Conservation (phyloP, 1,140 invertebrate species). For the Vanessa atalanta region DNA sequence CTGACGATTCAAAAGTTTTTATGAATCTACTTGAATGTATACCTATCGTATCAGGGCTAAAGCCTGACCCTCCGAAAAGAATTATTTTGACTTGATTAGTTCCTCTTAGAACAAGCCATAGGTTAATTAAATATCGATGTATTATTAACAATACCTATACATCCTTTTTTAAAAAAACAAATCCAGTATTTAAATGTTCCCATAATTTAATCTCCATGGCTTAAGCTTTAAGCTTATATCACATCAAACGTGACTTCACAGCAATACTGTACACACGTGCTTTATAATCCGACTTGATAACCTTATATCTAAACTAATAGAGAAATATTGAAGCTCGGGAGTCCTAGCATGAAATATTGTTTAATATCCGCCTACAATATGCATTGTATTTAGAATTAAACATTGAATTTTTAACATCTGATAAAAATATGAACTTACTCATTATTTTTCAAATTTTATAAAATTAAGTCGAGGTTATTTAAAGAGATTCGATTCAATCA, state of each 20-base stretch:
- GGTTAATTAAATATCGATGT: background rate
- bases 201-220: slow-evolving; percentile 23
- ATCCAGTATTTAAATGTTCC: background rate
- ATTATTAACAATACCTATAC: background rate
- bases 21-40: too few species aligned
- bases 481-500: background rate
- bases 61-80: too few species aligned
- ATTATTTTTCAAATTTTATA: background rate
- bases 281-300: slow-evolving; percentile 29
- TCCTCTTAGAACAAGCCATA: too few species aligned
- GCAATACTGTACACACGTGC: slow-evolving; percentile 32
- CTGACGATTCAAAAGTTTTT: too few species aligned
- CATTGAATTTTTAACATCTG: background rate
- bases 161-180: background rate
- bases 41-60: too few species aligned
- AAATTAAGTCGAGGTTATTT: background rate
- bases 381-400: background rate
- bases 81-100: too few species aligned
- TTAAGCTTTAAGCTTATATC: slow-evolving; percentile 25
- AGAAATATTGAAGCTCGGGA: slow-evolving; percentile 28
- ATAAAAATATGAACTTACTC: background rate
- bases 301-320: slow-evolving; percentile 27
- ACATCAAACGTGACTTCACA: slow-evolving; percentile 32
- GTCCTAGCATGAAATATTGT: slow-evolving; percentile 22
- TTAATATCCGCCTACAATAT: slow-evolving; percentile 22